Evolutionary conservation across 2,888 invertebrate species (phyloP).

Genomic region (Gymnocheta viridis): DNA sequence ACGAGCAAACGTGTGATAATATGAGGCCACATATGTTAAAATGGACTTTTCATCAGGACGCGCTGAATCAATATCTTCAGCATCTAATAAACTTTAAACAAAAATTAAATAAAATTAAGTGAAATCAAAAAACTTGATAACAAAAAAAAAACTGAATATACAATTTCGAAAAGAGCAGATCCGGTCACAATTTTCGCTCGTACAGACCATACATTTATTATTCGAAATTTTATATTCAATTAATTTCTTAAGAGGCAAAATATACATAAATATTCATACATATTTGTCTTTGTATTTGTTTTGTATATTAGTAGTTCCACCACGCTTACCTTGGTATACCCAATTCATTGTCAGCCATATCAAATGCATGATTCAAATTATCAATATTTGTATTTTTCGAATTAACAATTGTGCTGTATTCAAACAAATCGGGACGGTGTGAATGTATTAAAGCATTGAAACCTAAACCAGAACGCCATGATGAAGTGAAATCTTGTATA

Average conservation of each 20-base stretch:
- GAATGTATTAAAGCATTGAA: conserved; percentile 99
- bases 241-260: no score
- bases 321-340: conserved; percentile 88
- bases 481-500: conserved; percentile 94
- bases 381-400: conserved; percentile 90
- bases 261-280: no score
- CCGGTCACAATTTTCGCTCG: no score
- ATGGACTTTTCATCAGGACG: conserved; percentile 99
- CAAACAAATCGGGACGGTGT: conserved; percentile 97
- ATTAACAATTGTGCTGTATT: conserved; percentile 90
- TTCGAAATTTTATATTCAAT: no score
- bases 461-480: conserved; percentile 98
- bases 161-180: no score
- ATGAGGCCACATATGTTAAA: conserved; percentile 99
- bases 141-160: no score
- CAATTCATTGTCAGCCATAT: conserved; percentile 94
- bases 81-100: conserved; percentile 90
- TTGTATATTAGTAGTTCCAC: no score
- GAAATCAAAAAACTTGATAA: background rate
- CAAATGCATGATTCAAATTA: conserved; percentile 98
- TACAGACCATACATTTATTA: no score
- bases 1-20: conserved; percentile 99
- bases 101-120: conserved; percentile 4
- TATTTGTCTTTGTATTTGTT: no score
- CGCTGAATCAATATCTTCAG: conserved; percentile 97